Base-by-base conservation (phyloP, 1,140 invertebrate species). In the Drosophila kurseongensis region DNA sequence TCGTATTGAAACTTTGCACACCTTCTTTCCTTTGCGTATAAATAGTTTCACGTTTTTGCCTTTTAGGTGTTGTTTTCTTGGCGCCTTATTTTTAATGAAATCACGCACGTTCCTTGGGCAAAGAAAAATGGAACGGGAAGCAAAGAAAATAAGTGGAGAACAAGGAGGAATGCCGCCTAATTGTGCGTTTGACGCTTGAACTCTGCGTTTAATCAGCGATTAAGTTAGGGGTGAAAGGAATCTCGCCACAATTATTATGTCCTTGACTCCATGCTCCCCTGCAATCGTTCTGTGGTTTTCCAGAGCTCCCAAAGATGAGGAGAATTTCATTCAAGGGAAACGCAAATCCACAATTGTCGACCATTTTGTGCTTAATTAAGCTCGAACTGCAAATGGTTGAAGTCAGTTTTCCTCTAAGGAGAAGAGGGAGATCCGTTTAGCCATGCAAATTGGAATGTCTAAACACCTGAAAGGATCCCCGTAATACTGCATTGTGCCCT, bases 361-460 rank as follows among this genome's bases (percentile, higher is more conserved):
- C 63, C 44, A 48, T 71, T 69, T 71, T 41, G 36, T 29, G 52
- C 69, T 71, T 71, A 71, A 69, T 69, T 57, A 69, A 71, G 67
- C 36, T 71, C 8, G 18, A 58, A 57, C 27, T 41, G 52, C 42
- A 29, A 71, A 27, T 58, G 67, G 36, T 27, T 27, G 36, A 71
- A 57, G 63, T 10, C 35, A 10, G 13, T 47, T 54, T 47, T 13
- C 8, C 9, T 6, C 16, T 1, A 10, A 8, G 16, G 27, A 13
- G 1, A 3, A 38, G 7, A 32, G 0, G n/a, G 10, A 18, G 14
- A 14, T 4, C 47, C 27, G 38, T 51, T 66, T 67, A 42, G 54
- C 41, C 27, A 75, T 75, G 73, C 73, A 75, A 75, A 75, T 67
- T 66, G 72, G 40, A 66, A 48, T 12, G 61, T 75, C 54, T 58